Conservation (phyloP, 2,888 invertebrate genomes). For the Stomorhina lunata region DNA sequence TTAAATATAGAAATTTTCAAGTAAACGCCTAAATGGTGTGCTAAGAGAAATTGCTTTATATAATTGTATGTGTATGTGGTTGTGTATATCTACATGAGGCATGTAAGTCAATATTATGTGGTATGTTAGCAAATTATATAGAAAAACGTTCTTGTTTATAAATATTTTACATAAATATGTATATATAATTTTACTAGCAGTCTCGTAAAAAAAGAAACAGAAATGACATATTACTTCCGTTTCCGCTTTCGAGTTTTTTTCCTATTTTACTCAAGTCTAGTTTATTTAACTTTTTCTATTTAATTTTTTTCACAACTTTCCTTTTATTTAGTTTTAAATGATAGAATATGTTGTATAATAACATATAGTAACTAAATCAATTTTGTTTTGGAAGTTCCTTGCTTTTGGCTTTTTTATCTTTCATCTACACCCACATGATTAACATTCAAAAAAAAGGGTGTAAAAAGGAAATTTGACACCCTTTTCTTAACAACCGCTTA, state of each 20-base stretch:
- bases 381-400: conserved; percentile 20
- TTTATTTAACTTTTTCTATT: neutral
- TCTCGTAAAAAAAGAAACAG: neutral
- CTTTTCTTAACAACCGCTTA: neutral
- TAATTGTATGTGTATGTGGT: neutral
- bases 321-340: neutral
- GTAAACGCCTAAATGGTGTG: conserved; percentile 37
- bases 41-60: neutral
- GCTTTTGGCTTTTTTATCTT: neutral
- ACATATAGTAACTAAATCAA: conserved; percentile 32
- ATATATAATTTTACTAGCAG: too few species aligned
- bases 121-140: neutral
- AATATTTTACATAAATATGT: neutral
- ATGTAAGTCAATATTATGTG: conserved; percentile 9
- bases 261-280: neutral
- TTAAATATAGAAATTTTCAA: too few species aligned
- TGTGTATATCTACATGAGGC: neutral
- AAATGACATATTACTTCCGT: conserved; percentile 57
- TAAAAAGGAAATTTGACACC: conserved; percentile 23
- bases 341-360: neutral
- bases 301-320: neutral
- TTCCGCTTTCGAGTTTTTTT: conserved; percentile 23
- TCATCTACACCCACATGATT: conserved; percentile 26
- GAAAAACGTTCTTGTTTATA: neutral
- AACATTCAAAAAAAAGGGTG: neutral